phyloP scores from a whole-genome alignment of 2,113 vertebrate species.

The Protomyctophum bolini region DNA sequence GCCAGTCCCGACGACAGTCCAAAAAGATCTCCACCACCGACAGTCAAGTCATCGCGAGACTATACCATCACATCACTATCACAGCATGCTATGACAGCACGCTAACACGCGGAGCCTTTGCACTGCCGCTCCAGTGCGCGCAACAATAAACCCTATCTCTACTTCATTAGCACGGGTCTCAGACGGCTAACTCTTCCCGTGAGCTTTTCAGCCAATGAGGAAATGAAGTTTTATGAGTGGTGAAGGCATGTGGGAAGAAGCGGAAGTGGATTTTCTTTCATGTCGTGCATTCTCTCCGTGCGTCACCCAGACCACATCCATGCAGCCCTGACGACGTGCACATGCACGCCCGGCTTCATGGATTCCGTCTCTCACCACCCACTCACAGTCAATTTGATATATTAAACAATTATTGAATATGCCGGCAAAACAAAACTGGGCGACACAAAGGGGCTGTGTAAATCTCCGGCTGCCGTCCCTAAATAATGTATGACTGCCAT shows the following conservation, averaged over 20 bases:
- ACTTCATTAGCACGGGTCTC: slow-evolving; percentile 51
- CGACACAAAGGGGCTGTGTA: slow-evolving; percentile 73
- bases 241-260: slow-evolving; percentile 11
- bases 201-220: slow-evolving; percentile 51
- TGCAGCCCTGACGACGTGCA: slow-evolving; percentile 22
- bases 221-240: slow-evolving; percentile 55
- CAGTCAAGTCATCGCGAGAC: background rate
- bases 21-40: background rate
- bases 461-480: slow-evolving; percentile 69
- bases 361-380: slow-evolving; percentile 15
- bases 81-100: background rate
- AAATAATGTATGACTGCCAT: slow-evolving; percentile 72
- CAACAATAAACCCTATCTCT: slow-evolving; percentile 37
- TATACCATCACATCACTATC: background rate
- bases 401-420: slow-evolving; percentile 82
- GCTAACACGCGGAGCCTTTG: background rate
- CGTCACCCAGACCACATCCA: slow-evolving; percentile 43
- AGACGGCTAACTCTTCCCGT: slow-evolving; percentile 39
- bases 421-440: slow-evolving; percentile 78
- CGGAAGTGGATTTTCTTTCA: slow-evolving; percentile 41
- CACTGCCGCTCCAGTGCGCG: slow-evolving; percentile 33
- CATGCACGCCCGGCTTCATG: slow-evolving; percentile 3
- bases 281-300: slow-evolving; percentile 11
- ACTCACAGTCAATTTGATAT: slow-evolving; percentile 77
- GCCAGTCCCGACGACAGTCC: background rate